Base-by-base conservation (phyloP, 2,888 invertebrate species). In the Suillia variegata region DNA sequence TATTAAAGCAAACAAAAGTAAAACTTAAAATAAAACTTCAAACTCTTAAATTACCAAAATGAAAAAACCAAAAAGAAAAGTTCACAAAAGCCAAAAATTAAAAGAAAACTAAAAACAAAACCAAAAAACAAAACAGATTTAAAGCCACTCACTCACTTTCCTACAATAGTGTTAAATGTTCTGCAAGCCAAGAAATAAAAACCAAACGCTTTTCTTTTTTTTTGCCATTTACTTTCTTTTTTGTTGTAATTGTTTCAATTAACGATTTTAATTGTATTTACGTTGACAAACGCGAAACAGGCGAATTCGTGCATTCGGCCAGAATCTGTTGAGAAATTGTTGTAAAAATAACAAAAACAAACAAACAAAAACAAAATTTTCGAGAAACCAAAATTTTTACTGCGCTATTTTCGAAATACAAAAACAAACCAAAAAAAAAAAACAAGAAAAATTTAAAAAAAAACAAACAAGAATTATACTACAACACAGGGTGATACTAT, bases 401-500 rank as follows among this genome's bases (percentile, higher is more conserved):
- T n/a, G n/a, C n/a, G n/a, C n/a, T n/a, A 26, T 26, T 26, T 26
- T 26, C 10, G 26, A 26, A 26, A 31, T 31, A 8, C 6, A 31
- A 31, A 31, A 54, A 26, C 2, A 50, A 12, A 50, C 21, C 4
- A n/a, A 45, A 56, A 52, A 56, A 13, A n/a, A 4, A 68, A 63
- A 53, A 50, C 58, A 34, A 56, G 58, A 33, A 58, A 61, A 59
- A 62, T 15, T 54, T 58, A 58, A 58, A 50, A 68, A 67, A 70
- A 67, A 62, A 69, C 63, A 67, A 68, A 64, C 64, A 62, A 70
- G 62, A 66, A 77, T 73, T 71, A 70, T 74, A 75, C 75, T 74
- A 77, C 76, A 78, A 78, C 73, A 78, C 78, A 79, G 78, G 78
- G 78, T 79, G 78, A 79, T 79, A 79, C 74, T 70, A 74, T 77